Evolutionary conservation across 2,888 invertebrate genomes (phyloP), one percentile per base, ranked within the genome.

Genomic region (Xanthorhoe designata): DNA sequence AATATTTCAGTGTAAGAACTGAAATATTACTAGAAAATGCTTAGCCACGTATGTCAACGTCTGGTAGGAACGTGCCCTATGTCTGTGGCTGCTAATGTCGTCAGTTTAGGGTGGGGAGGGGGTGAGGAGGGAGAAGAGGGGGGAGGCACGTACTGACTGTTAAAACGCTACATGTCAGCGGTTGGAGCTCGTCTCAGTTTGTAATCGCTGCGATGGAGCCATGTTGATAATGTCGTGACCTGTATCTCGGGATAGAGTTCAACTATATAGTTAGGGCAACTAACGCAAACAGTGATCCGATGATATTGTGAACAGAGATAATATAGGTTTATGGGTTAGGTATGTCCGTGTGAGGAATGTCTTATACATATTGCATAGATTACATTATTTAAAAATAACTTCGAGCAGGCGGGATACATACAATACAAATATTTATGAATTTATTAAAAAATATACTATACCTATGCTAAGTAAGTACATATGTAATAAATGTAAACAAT

Each of bases 81-180:
- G 92, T 92, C 92, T 91, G 92, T 88, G 91, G 91, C 90, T 89
- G 90, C 90, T 92, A 92, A 92, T 91, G 92, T 92, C 92, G 91
- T 90, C 92, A 89, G 89, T 81, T 89, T 76, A 77, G 81, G 81
- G 82, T 81, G 72, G 74, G 79, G 75, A 65, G 73, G n/a, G 42
- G 42, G 47, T 7, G 47, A 47, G 15, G 17, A 17, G 15, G 15
- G 47, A 24, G 24, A 24, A 24, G 47, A 78, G 66, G 61, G 74
- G 80, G 78, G 87, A 81, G 71, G 78, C 92, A 91, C 91, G 92
- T 92, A 89, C 88, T 81, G 88, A 83, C 91, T 91, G 92, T 92
- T 93, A 91, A 92, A 92, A 92, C 89, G 91, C 86, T 87, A 90
- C 91, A 93, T 92, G 92, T 93, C 92, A 92, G 81, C 86, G 84